Evolutionary conservation across 2,797 vertebrate genomes (phyloP), one percentile per base, ranked within the genome.

Genomic region (Setipinna tenuifilis): DNA sequence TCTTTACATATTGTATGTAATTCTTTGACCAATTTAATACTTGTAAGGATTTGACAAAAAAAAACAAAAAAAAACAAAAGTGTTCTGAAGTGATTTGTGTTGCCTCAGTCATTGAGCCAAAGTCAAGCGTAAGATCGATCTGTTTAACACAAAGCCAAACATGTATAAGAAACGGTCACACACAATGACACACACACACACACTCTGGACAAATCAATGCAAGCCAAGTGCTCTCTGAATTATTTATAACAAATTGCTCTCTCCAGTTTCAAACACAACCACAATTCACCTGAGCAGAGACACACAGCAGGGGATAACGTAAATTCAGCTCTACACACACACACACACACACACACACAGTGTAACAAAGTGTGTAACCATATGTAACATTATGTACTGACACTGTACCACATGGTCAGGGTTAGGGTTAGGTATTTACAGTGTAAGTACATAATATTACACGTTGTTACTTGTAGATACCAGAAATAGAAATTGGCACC

Each of bases 1-100:
- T 83, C 11, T 65, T 78, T 82, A 17, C 14, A 35, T 61, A 59
- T 78, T 86, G 81, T 48, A 81, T 23, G 23, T 82, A 83, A 46
- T 50, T 81, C n/a, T 48, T 85, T 82, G 82, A 81, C 75, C 83
- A 82, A 35, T 83, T 85, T 84, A 61, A 62, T 44, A 84, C 62
- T 83, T 46, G 17, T 86, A 82, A 81, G 82, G 41, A 81, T 85
- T 84, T 82, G 75, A 82, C 75, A 57, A 46, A 14, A 83, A 82
- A 81, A 84, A 59, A 81, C 71, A 81, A 50, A 57, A 57, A 9
- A 83, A 82, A 82, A 84, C 59, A 81, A 44, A 75, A 41, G 71
- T 44, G 71, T 44, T 78, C 35, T 78, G 71, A 21, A 44, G 31
- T 59, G 19, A 41, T 82, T 80, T 85, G 82, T 86, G 71, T 44